Percentiles rank a stretch among this genome's conserved stretches.
phyloP scores from a whole-genome alignment of 2,113 vertebrate species.

The Microcebus lehilahytsara region DNA sequence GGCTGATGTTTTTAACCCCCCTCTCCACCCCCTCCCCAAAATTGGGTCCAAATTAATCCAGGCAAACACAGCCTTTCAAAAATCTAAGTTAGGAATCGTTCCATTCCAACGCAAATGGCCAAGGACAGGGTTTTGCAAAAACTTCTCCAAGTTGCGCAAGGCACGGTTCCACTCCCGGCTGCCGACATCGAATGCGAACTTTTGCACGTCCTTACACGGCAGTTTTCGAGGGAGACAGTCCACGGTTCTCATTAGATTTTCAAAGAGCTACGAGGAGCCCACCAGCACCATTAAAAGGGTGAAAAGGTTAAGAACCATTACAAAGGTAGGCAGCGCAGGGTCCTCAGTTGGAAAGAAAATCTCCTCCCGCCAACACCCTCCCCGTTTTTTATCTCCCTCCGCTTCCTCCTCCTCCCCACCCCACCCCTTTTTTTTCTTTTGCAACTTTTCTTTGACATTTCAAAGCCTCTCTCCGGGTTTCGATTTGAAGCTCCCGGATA shows the following conservation, averaged over 20 bases:
- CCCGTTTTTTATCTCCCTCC: not conserved
- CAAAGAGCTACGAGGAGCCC: not conserved
- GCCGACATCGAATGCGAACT: not conserved
- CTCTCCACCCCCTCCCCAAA: not conserved
- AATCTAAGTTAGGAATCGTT: not conserved
- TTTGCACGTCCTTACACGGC: not conserved
- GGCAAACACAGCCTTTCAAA: not conserved
- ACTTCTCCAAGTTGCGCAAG: not conserved
- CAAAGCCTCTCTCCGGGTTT: conserved; percentile 74
- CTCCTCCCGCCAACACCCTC: not conserved
- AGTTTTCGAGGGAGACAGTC: not conserved
- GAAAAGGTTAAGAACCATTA: not conserved
- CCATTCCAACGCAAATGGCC: not conserved
- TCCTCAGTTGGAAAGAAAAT: not conserved
- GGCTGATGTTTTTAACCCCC: not conserved
- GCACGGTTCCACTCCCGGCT: not conserved
- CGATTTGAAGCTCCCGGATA: conserved; percentile 70
- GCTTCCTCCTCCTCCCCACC: not conserved
- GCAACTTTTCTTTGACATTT: conserved; percentile 66
- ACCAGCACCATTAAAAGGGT: not conserved
- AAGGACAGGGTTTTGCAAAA: not conserved
- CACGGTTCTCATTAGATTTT: not conserved
- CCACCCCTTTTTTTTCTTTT: conserved; percentile 40
- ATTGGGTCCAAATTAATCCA: not conserved
- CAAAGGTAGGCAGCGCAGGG: not conserved